Evolutionary conservation across 2,797 vertebrate species (phyloP).

Genomic region (Perodicticus potto): DNA sequence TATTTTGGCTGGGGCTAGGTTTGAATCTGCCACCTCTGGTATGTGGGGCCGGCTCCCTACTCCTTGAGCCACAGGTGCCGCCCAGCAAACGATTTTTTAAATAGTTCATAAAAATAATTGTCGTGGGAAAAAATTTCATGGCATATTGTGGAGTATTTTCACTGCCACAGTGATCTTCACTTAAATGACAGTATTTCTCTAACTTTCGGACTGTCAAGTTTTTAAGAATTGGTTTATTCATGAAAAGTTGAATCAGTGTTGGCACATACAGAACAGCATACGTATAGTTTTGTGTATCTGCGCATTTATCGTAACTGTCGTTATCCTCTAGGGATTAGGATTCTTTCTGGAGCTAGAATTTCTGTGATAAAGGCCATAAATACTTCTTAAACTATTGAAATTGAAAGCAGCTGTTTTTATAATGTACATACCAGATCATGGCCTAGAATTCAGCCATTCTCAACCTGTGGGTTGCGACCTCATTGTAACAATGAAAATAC

Average conservation of each 20-base stretch:
- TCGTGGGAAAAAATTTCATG: not conserved
- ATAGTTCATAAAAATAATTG: conserved; percentile 22
- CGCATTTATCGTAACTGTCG: conserved; percentile 13
- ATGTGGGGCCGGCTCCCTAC: too few species aligned
- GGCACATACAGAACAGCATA: not conserved
- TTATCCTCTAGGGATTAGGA: not conserved
- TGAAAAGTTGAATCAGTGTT: conserved; percentile 48
- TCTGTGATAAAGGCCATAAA: not conserved
- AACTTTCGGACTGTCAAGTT: not conserved
- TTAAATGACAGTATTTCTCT: not conserved
- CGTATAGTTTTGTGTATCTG: not conserved
- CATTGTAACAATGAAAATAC: too few species aligned
- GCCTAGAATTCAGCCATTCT: too few species aligned
- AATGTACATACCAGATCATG: not conserved
- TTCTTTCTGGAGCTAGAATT: conserved; percentile 47
- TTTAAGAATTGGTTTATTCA: not conserved
- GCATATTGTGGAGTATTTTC: not conserved
- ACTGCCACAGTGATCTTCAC: not conserved
- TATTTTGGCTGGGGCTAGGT: too few species aligned
- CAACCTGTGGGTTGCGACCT: too few species aligned
- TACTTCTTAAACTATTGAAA: conserved; percentile 27
- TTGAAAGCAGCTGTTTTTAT: conserved; percentile 22
- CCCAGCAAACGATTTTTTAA: not conserved
- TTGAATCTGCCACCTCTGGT: too few species aligned
- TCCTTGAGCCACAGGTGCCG: too few species aligned